These are phyloP conservation scores for Delphinus delphis DNA, from an alignment of 2,113 vertebrate genomes.

Conservation along the genomic window DNA sequence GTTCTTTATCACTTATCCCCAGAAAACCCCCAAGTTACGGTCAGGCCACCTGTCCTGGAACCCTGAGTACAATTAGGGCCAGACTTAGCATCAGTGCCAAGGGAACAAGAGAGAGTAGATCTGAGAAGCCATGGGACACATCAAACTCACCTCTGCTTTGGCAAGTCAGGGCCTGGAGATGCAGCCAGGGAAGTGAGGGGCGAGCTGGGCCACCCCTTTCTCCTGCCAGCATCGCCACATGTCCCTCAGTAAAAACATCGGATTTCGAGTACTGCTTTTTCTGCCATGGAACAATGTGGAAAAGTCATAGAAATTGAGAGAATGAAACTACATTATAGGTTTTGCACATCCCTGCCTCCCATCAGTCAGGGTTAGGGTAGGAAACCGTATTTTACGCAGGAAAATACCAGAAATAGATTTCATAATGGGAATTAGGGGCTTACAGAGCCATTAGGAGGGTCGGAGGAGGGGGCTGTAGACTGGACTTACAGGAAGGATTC, in stretches of 20 bases:
- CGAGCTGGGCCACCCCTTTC: background rate
- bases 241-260: background rate
- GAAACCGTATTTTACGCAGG: background rate
- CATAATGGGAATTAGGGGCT: background rate
- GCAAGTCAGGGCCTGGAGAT: background rate
- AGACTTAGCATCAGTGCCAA: background rate
- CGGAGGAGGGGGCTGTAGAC: background rate
- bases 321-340: background rate
- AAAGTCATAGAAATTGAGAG: background rate
- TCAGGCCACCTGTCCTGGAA: background rate
- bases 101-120: background rate
- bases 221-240: background rate
- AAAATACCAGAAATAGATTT: background rate
- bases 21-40: background rate
- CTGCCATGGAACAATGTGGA: background rate
- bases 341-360: background rate
- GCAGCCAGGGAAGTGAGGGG: fast-evolving
- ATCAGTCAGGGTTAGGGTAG: background rate
- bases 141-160: background rate
- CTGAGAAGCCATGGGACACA: background rate
- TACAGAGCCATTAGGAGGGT: background rate
- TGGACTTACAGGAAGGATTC: background rate
- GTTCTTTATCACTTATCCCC: background rate
- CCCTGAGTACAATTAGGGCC: background rate
- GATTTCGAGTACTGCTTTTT: background rate